Base-by-base conservation (phyloP, 2,888 invertebrate genomes). In the Sinotaia quadrata region DNA sequence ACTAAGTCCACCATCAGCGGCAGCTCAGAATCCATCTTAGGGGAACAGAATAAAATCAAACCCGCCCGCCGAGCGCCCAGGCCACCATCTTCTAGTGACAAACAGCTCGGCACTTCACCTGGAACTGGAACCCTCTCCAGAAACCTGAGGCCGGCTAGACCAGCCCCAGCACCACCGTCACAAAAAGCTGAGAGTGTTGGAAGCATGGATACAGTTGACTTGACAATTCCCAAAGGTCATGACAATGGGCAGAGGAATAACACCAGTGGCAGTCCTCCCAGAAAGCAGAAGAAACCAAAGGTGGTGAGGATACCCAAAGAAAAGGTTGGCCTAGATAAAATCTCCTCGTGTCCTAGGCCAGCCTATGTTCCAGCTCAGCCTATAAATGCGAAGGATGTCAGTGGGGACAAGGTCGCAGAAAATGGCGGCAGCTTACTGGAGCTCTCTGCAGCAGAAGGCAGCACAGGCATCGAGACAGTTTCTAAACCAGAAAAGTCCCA, bases 271-370 rank as follows among this genome's bases (percentile, higher is more conserved):
- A 58, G 78, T 74, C 69, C 10, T 12, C 44, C 31, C n/a, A 31
- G 36, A 15, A 65, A 56, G 33, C 54, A 21, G 29, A 18, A 47
- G 4, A 80, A 80, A 71, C 81, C 80, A 10, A 82, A 78, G 63
- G 68, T 82, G 60, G 76, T 81, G 33, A 78, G 76, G 66, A 72
- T 83, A 18, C 79, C 81, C 15, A 73, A 73, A 51, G 44, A 67
- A 44, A 54, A 56, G 29, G 54, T 65, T 33, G 65, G 65, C 24
- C 56, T 65, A 31, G 65, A 65, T 47, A 65, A 65, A 34, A 54
- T 65, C 12, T 56, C 65, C 18, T 65, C 65, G 1, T 65, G 41
- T 29, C 54, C 65, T 7, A 33, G 24, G 21, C 65, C 65, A 8
- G 1, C 24, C 4, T 18, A 24, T 7, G 41, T 27, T 8, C 62